Percentiles rank a stretch among this genome's conserved stretches.
phyloP scores from a whole-genome alignment of 92 coral and sea anemone genomes.

The Zoanthus solanderi region DNA sequence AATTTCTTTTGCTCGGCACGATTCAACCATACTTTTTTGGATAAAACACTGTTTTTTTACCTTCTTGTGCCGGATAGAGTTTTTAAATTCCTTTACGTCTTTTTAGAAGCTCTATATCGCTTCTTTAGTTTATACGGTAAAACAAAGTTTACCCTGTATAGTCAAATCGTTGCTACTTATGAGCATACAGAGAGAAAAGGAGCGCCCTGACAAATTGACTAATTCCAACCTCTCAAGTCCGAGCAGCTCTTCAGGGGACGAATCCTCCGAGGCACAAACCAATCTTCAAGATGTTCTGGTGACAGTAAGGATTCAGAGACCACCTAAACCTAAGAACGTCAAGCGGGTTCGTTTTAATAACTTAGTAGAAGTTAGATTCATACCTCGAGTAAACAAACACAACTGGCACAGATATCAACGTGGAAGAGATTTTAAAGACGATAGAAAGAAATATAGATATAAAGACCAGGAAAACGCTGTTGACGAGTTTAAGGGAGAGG shows the following conservation, averaged over 20 bases:
- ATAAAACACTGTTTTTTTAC: no score
- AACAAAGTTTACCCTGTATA: not conserved
- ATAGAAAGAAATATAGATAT: not conserved
- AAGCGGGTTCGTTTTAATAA: constrained; percentile 77
- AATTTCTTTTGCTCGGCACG: no score
- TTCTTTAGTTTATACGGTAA: not conserved
- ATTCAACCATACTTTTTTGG: no score
- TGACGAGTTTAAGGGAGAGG: not conserved
- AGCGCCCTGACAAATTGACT: not conserved
- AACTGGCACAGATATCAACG: constrained; percentile 11
- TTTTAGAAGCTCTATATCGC: not conserved
- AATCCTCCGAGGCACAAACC: constrained; percentile 37
- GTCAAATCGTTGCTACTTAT: not conserved
- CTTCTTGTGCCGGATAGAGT: no score
- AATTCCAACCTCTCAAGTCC: not conserved
- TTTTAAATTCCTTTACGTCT: not conserved
- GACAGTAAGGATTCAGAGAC: constrained; percentile 63
- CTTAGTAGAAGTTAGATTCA: constrained; percentile 71
- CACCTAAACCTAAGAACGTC: constrained; percentile 44
- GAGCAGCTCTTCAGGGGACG: constrained; percentile 37
- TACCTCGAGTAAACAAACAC: constrained; percentile 58
- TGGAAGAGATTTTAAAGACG: constrained; percentile 30
- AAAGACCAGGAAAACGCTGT: constrained; percentile 17
- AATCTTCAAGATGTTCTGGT: constrained; percentile 67
- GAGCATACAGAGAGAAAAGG: constrained; percentile 17